Conservation (phyloP, 2,888 invertebrate genomes). For the Ophion costatus region DNA sequence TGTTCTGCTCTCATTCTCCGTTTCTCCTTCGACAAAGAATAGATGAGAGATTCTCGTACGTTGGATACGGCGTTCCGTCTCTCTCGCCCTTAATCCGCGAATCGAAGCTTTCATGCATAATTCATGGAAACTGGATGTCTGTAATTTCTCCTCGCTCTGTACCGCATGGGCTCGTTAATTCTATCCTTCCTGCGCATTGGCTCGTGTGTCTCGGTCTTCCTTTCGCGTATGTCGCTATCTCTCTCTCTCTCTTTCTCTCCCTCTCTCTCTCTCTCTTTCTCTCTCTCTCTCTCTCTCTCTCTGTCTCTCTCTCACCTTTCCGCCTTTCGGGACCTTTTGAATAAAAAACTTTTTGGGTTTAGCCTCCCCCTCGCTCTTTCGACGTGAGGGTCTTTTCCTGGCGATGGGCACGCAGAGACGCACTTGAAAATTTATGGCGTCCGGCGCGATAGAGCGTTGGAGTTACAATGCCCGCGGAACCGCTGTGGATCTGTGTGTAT, state of each 20-base stretch:
- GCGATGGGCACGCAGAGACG: constrained; percentile 49
- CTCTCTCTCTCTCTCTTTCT: too few relatives aligned
- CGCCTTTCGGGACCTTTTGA: constrained; percentile 73
- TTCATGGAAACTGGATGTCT: constrained; percentile 75
- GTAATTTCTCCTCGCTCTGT: constrained; percentile 40
- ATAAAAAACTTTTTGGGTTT: constrained; percentile 80
- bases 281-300: too few relatives aligned
- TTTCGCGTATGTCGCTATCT: constrained; percentile 48
- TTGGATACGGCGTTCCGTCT: constrained; percentile 15
- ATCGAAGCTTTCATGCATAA: constrained; percentile 83
- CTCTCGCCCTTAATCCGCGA: constrained; percentile 80
- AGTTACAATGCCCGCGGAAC: constrained; percentile 21
- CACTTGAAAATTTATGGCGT: constrained; percentile 80
- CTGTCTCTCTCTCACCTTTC: constrained; percentile 62
- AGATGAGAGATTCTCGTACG: constrained; percentile 62
- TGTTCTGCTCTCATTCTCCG: constrained; percentile 4
- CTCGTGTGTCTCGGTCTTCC: constrained; percentile 66
- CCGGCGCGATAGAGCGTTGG: constrained; percentile 73
- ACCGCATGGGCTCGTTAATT: constrained; percentile 56
- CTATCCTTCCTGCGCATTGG: constrained; percentile 50
- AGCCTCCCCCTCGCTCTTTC: constrained; percentile 66
- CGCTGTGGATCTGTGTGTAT: background rate
- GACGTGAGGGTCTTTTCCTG: constrained; percentile 37
- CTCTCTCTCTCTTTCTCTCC: too few relatives aligned
- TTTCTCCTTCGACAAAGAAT: constrained; percentile 55